A percentile compares a stretch with the other conserved stretches of the same genome.
phyloP scores from a whole-genome alignment of 1,140 invertebrate genomes.

The Drosophila takahashii region DNA sequence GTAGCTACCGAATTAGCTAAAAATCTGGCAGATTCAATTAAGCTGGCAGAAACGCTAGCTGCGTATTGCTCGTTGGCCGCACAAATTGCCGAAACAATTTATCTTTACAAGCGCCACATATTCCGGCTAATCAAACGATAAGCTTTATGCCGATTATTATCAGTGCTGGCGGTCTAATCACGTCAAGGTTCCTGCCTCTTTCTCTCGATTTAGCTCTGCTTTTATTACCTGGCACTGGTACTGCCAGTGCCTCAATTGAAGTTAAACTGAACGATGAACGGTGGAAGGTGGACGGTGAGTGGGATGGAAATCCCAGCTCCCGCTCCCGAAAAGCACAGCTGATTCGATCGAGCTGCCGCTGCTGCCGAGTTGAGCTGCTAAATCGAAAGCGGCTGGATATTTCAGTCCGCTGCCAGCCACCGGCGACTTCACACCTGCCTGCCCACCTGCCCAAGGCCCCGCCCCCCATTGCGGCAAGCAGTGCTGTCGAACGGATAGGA shows the following conservation, averaged over 20 bases:
- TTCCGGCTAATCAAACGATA: constrained; percentile 74
- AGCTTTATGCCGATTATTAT: constrained; percentile 74
- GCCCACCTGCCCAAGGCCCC: constrained; percentile 36
- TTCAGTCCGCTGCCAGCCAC: constrained; percentile 75
- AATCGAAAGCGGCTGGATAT: constrained; percentile 29
- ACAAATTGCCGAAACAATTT: constrained; percentile 47
- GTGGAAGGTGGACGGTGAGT: constrained; percentile 11
- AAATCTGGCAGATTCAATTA: constrained; percentile 62
- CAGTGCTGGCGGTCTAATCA: constrained; percentile 42
- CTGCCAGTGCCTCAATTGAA: constrained; percentile 50
- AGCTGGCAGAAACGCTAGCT: constrained; percentile 14
- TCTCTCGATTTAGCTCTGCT: constrained; percentile 5
- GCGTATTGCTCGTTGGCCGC: background rate
- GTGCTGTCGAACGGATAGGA: constrained; percentile 39
- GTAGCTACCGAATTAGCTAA: constrained; percentile 27
- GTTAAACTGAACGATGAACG: constrained; percentile 24
- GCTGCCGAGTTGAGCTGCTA: constrained; percentile 57
- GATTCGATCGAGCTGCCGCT: constrained; percentile 4
- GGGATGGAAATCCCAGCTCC: constrained; percentile 26
- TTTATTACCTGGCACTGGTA: constrained; percentile 18
- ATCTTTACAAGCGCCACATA: constrained; percentile 68
- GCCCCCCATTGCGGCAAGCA: constrained; percentile 22
- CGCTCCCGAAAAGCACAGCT: constrained; percentile 17
- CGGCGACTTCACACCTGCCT: constrained; percentile 73
- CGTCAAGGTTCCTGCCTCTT: constrained; percentile 50